These are phyloP conservation scores for Dryoscopus gambensis DNA, from an alignment of 2,113 vertebrate genomes.

Conservation along the genomic window DNA sequence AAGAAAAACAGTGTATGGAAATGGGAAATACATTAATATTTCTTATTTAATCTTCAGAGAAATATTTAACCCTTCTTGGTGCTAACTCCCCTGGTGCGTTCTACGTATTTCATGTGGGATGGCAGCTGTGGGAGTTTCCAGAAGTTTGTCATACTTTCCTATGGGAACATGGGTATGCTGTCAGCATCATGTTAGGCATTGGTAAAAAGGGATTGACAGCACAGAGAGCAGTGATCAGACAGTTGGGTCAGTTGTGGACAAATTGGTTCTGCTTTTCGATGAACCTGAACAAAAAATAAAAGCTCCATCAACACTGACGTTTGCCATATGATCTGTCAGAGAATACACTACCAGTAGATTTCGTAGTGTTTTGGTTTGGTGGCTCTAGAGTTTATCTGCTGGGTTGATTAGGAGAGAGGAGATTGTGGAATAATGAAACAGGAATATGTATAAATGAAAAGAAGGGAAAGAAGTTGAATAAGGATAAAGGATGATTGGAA, in stretches of 20 bases:
- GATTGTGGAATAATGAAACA: background rate
- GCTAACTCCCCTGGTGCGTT: slow-evolving; percentile 57
- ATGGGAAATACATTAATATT: background rate
- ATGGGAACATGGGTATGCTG: background rate
- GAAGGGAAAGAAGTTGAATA: background rate
- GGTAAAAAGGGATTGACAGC: background rate
- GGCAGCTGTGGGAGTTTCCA: background rate
- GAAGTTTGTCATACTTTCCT: background rate
- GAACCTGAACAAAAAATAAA: slow-evolving; percentile 38
- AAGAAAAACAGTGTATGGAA: background rate
- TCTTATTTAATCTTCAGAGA: background rate
- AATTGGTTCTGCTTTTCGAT: slow-evolving; percentile 53
- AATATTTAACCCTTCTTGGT: background rate
- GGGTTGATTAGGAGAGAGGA: background rate
- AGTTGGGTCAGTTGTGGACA: slow-evolving; percentile 54
- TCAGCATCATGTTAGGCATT: slow-evolving; percentile 47
- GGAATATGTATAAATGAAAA: background rate
- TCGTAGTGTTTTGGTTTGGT: background rate
- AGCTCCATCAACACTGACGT: background rate
- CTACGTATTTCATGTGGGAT: background rate
- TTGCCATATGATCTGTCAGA: background rate
- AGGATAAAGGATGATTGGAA: background rate
- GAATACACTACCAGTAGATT: background rate
- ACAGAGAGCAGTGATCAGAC: slow-evolving; percentile 55
- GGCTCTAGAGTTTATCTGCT: background rate